Evolutionary conservation across 2,888 invertebrate genomes (phyloP), one percentile per base, ranked within the genome.

Genomic region (Eudemis profundana): DNA sequence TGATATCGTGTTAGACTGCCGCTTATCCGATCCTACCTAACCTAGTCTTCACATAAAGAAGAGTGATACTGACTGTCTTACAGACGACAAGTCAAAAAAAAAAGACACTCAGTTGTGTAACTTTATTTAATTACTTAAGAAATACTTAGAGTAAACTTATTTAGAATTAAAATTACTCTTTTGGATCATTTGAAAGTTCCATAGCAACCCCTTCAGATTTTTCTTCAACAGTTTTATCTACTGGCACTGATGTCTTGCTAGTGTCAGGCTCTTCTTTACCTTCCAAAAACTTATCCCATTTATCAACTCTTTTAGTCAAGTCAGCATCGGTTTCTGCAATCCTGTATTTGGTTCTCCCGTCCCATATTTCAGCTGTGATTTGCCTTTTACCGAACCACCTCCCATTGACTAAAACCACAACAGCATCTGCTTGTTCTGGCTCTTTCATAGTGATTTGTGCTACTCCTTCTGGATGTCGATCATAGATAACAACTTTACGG

Each of bases 381-480:
- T 96, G 94, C 40, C 97, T 93, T 81, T 98, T 95, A 7, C 96
- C 97, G 89, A 98, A 98, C 94, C 96, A 97, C 40, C 99, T 93
- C 1, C 97, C 97, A 85, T 98, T 96, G 79, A 99, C 94, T 72
- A 97, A 94, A 72, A 94, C 93, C 10, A 99, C 95, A 53, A 98
- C 98, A 64, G 95, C 94, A 88, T 99, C 98, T 0, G 99, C 98
- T 83, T 97, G 96, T 81, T 98, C 98, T 0, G 97, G 95, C 65
- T 96, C 96, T 57, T 95, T 94, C 95, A 98, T 99, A 17, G 95
- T 96, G 1, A 99, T 95, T 75, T 98, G 96, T 0, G 97, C 98
- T 0, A 99, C 96, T 19, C 99, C 99, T 77, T 99, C 98, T 0
- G 97, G 96, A 93, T 99, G 97, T 72, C 97, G 93, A 89, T 99